A percentile compares a stretch with the other conserved stretches of the same genome.
phyloP scores from a whole-genome alignment of 2,888 invertebrate genomes.

The Cantharis flavilabris region DNA sequence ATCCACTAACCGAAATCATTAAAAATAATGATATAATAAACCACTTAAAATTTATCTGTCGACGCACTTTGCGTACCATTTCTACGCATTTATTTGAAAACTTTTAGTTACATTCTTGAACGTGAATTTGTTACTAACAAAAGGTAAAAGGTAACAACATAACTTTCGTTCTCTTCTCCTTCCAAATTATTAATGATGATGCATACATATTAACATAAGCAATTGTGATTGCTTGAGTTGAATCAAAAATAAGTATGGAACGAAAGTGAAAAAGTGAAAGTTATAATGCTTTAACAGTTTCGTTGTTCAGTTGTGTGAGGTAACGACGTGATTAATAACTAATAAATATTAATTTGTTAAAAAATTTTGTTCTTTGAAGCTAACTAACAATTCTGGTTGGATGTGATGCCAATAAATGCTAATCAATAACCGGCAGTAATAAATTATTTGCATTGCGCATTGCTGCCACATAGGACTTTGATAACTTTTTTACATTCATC shows the following conservation, averaged over 20 bases:
- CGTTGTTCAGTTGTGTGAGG: not conserved
- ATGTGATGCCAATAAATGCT: not conserved
- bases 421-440: not conserved
- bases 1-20: slow-evolving; percentile 33
- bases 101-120: slow-evolving; percentile 1
- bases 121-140: slow-evolving; percentile 3
- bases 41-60: slow-evolving; percentile 32
- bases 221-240: not conserved
- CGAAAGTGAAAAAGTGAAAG: slow-evolving; percentile 6
- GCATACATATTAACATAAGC: not conserved
- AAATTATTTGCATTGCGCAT: not conserved
- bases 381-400: not conserved
- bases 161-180: slow-evolving; percentile 1
- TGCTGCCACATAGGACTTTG: not conserved
- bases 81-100: not conserved
- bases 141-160: slow-evolving; percentile 29
- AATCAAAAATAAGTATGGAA: slow-evolving; percentile 7
- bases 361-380: not conserved
- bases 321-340: not conserved
- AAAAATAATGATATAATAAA: slow-evolving; percentile 34
- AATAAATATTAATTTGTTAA: not conserved
- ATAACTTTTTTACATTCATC: not conserved
- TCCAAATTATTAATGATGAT: not conserved
- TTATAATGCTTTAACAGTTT: not conserved
- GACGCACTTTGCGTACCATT: slow-evolving; percentile 25